A percentile compares a stretch with the other conserved stretches of the same genome.
phyloP scores from a whole-genome alignment of 2,113 vertebrate genomes.

The Ahaetulla prasina region DNA sequence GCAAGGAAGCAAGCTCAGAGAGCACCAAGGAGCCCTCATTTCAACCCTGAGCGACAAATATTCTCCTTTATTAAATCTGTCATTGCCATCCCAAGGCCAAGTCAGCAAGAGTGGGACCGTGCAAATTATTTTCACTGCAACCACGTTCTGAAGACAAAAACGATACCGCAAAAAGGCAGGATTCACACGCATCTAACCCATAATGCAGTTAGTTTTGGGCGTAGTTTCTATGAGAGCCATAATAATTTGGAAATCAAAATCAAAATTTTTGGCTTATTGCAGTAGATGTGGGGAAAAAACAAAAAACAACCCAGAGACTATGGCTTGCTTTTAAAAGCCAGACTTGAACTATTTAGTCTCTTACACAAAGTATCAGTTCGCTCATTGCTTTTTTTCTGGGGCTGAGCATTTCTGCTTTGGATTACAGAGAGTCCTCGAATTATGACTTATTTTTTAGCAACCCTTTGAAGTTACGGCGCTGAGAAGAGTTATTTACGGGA shows the following conservation, averaged over 20 bases:
- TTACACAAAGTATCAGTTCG: not conserved
- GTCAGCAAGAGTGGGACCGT: not conserved
- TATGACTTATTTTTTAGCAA: not conserved
- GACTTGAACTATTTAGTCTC: not conserved
- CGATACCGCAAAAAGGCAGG: not conserved
- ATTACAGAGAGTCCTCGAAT: not conserved
- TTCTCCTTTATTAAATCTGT: not conserved
- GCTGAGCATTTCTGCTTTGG: not conserved
- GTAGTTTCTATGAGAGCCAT: not conserved
- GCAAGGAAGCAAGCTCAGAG: not conserved
- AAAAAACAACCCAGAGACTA: not conserved
- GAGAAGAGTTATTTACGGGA: not conserved
- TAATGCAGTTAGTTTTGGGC: not conserved
- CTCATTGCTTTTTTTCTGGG: not conserved
- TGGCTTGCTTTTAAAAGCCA: not conserved
- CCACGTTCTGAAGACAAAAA: not conserved
- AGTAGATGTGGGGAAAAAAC: not conserved
- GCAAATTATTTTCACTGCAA: not conserved
- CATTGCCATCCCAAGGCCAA: not conserved
- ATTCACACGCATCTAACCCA: not conserved
- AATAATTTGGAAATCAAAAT: not conserved
- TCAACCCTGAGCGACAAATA: not conserved
- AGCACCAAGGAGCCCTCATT: not conserved
- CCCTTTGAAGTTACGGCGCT: not conserved
- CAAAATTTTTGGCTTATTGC: not conserved